These are phyloP conservation scores for Oncopodura yosiiana DNA, from an alignment of 1,140 invertebrate species.

Conservation along the genomic window DNA sequence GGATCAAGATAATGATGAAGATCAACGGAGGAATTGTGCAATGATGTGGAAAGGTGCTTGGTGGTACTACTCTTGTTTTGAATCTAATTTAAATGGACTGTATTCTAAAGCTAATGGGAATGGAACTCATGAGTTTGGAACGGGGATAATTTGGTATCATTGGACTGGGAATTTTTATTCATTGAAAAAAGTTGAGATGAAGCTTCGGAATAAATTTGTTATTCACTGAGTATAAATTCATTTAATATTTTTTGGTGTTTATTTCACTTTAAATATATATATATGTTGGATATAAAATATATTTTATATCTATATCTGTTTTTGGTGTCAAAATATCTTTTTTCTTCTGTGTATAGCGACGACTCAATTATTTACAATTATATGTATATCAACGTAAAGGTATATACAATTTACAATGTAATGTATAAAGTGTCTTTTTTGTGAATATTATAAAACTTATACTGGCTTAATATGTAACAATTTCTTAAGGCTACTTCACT, in stretches of 20 bases:
- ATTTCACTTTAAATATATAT: no score
- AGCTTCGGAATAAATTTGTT: slow-evolving; percentile 41
- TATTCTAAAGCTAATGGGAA: slow-evolving; percentile 5
- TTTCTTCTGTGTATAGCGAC: no score
- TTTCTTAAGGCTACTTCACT: no score
- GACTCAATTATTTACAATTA: no score
- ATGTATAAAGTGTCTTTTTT: no score
- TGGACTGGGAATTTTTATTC: slow-evolving; percentile 49
- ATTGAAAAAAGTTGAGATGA: slow-evolving; percentile 47
- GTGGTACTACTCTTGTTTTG: slow-evolving; percentile 52
- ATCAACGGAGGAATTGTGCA: slow-evolving; percentile 59
- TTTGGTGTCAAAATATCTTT: no score
- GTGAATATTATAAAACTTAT: no score
- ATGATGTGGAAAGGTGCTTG: slow-evolving; percentile 51
- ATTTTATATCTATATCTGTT: no score
- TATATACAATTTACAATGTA: no score
- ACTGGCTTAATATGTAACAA: no score
- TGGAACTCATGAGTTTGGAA: slow-evolving; percentile 13
- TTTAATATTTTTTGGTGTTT: neutral
- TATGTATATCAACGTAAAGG: no score
- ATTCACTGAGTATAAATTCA: neutral
- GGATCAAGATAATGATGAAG: slow-evolving; percentile 61
- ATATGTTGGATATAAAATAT: no score
- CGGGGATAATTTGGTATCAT: slow-evolving; percentile 51
- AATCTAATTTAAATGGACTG: slow-evolving; percentile 26